Base-by-base conservation (phyloP, 2,113 vertebrate species). In the Malurus cyaneus region DNA sequence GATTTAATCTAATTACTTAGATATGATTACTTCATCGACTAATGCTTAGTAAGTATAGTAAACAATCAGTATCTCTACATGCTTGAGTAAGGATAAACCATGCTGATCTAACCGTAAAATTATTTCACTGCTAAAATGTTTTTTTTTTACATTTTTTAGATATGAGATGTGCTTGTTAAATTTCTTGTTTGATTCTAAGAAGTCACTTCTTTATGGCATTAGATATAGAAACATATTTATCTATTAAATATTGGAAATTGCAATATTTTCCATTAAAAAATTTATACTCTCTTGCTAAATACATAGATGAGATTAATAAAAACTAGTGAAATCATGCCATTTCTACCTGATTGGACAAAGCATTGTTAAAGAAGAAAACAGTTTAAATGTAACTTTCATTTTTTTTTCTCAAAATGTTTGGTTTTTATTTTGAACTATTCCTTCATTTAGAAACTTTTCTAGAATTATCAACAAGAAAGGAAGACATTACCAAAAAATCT, bases 271-370 rank as follows among this genome's bases (percentile, higher is more conserved):
- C 17, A 44, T 13, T 3, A 8, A 52, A 29, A 86, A 47, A 72
- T 77, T 80, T 64, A 5, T 69, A 34, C 11, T 64, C 15, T 47
- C 2, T 39, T 8, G 19, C 3, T 42, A 50, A 74, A 41, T 83
- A 24, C 16, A 67, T 12, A 32, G 4, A 49, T 36, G 1, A 32
- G 6, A 49, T 23, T 57, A 50, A 29, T 21, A 88, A 71, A 80
- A 72, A 1, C 6, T 32, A 64, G 3, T 26, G 16, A 80, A 82
- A 69, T 47, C 2, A 62, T 71, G 5, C 0, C 0, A 52, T 83
- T 88, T 77, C 18, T 60, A 64, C 19, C 19, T 31, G 5, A n/a
- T 59, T 57, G 57, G 46, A 78, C 41, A 72, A 34, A 79, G 5
- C 28, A 78, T 74, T 85, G 54, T 9, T 52, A 44, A 26, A 70